Evolutionary conservation across 2,113 vertebrate genomes (phyloP).

Genomic region (Myotis davidii): DNA sequence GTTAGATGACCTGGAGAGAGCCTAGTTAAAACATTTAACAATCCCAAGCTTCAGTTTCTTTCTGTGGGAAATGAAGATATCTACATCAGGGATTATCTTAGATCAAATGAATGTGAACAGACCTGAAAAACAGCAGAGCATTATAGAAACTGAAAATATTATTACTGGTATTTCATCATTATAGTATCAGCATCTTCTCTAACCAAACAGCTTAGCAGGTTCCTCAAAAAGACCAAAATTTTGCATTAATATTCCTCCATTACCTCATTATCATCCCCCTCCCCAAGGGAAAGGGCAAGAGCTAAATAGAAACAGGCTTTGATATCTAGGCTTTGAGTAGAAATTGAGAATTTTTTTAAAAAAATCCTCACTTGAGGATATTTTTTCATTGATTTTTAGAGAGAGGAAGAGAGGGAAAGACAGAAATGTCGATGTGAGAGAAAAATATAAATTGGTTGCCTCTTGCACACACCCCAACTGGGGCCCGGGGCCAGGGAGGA

Average conservation of each 20-base stretch:
- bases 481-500: too few species aligned
- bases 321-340: not conserved
- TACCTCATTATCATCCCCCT: not conserved
- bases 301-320: not conserved
- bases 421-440: too few species aligned
- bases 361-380: too few species aligned
- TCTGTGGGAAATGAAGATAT: not conserved
- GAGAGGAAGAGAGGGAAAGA: too few species aligned
- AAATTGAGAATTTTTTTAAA: not conserved
- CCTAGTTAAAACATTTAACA: not conserved
- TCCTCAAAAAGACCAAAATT: not conserved
- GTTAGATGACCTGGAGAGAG: not conserved
- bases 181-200: not conserved
- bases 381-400: too few species aligned
- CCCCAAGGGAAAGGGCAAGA: not conserved
- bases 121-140: not conserved
- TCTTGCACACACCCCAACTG: too few species aligned
- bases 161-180: not conserved
- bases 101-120: not conserved
- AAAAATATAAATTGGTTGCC: too few species aligned
- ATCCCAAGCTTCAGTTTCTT: not conserved
- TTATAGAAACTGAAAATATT: not conserved
- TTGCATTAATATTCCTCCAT: not conserved
- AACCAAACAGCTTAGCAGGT: not conserved
- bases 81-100: not conserved